These are phyloP conservation scores for Neostethus bicornis DNA, from an alignment of 2,797 vertebrate genomes.

Conservation along the genomic window DNA sequence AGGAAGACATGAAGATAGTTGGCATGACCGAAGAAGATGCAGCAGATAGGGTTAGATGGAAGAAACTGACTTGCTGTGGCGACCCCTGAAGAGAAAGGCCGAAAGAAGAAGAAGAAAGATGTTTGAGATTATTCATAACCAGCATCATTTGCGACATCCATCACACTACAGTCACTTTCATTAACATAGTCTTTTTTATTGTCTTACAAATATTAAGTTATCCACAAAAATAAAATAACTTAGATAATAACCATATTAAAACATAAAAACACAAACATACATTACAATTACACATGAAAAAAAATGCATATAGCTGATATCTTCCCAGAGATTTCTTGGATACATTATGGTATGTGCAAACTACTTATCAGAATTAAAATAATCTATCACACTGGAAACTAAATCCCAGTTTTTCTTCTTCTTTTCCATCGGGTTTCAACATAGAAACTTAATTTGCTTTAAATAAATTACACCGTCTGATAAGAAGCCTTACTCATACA, in stretches of 20 bases:
- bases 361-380: constrained; percentile 66
- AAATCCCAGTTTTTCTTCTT: constrained; percentile 38
- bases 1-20: too few species aligned
- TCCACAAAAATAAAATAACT: constrained; percentile 89
- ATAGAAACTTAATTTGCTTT: constrained; percentile 57
- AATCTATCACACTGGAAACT: constrained; percentile 58
- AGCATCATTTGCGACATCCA: constrained; percentile 54
- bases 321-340: constrained; percentile 75
- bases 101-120: too few species aligned
- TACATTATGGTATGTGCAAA: constrained; percentile 79
- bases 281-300: constrained; percentile 77
- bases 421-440: constrained; percentile 48
- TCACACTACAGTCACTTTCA: constrained; percentile 69
- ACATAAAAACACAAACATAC: constrained; percentile 80
- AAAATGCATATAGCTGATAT: constrained; percentile 73
- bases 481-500: constrained; percentile 58
- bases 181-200: constrained; percentile 76
- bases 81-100: too few species aligned
- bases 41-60: too few species aligned
- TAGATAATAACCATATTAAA: constrained; percentile 81
- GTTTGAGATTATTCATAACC: too few species aligned
- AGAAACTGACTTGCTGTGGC: too few species aligned
- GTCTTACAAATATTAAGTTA: constrained; percentile 87
- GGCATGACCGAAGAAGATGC: too few species aligned
- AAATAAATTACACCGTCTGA: constrained; percentile 73